A percentile compares a stretch with the other conserved stretches of the same genome.
Conservation (phyloP, 2,113 vertebrate species). For the Carollia perspicillata region DNA sequence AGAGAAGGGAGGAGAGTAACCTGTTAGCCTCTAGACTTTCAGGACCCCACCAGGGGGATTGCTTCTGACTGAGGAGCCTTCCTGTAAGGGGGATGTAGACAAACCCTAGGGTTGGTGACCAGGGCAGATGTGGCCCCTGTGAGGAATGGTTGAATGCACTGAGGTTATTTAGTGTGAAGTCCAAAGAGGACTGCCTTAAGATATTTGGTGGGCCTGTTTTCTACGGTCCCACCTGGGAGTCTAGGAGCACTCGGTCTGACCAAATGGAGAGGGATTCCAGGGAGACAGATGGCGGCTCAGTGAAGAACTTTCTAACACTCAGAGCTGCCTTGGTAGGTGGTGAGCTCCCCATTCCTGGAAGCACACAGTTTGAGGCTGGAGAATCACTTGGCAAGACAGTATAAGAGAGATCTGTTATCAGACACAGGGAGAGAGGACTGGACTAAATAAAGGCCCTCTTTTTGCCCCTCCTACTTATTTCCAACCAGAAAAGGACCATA, state of each 20-base stretch:
- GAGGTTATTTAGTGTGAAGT: background rate
- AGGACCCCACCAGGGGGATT: background rate
- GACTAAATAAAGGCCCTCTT: background rate
- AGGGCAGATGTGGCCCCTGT: background rate
- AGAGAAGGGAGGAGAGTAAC: background rate
- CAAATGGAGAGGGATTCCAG: background rate
- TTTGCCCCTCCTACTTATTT: background rate
- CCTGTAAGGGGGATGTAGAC: background rate
- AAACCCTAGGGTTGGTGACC: background rate
- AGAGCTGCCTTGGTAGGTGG: background rate
- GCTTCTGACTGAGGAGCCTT: background rate
- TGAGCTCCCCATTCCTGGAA: background rate
- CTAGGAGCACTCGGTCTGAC: background rate
- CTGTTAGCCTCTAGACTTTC: background rate
- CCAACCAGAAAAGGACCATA: background rate
- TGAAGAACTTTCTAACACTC: background rate
- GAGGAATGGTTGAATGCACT: background rate
- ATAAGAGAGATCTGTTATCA: background rate
- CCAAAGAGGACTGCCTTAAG: background rate
- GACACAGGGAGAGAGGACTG: fast-evolving
- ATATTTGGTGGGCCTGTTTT: background rate
- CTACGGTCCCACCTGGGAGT: background rate
- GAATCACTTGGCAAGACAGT: background rate
- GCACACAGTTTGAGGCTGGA: background rate
- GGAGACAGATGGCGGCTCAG: background rate